phyloP scores from a whole-genome alignment of 2,888 invertebrate species.

The Monopis laevigella region DNA sequence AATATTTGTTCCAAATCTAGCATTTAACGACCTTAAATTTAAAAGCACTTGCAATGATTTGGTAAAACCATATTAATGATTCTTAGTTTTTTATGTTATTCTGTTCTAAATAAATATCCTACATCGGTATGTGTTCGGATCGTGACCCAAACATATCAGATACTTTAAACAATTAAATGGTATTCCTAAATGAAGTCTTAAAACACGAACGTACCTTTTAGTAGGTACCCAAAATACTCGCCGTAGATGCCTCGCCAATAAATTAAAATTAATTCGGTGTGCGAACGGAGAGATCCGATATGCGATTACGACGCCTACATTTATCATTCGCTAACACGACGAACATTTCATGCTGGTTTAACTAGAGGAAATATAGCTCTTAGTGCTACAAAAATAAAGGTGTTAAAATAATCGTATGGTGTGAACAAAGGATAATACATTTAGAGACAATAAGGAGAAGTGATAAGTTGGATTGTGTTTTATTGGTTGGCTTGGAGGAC shows the following conservation, averaged over 20 bases:
- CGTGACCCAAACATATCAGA: too few relatives aligned
- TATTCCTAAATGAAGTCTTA: conserved; percentile 3
- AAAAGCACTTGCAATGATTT: too few relatives aligned
- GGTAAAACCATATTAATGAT: too few relatives aligned
- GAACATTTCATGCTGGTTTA: conserved; percentile 49
- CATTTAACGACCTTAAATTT: too few relatives aligned
- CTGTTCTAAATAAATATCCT: too few relatives aligned
- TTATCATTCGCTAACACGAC: conserved; percentile 67
- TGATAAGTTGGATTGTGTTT: conserved; percentile 49
- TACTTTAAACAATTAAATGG: too few relatives aligned
- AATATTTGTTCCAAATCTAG: too few relatives aligned
- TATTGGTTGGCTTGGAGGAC: conserved; percentile 33
- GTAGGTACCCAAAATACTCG: conserved; percentile 61
- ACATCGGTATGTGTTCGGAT: too few relatives aligned
- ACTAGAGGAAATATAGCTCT: conserved; percentile 39
- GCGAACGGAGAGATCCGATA: conserved; percentile 66
- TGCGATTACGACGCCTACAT: conserved; percentile 66
- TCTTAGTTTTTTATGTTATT: too few relatives aligned
- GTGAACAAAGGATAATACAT: conserved; percentile 56
- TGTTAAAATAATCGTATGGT: conserved; percentile 34
- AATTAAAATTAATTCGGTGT: conserved; percentile 69
- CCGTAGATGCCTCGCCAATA: conserved; percentile 63
- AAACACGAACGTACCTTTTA: conserved; percentile 18
- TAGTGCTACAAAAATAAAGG: conserved; percentile 39
- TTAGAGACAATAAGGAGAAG: conserved; percentile 53